phyloP scores from a whole-genome alignment of 2,113 vertebrate genomes.

The Seriola dumerili region DNA sequence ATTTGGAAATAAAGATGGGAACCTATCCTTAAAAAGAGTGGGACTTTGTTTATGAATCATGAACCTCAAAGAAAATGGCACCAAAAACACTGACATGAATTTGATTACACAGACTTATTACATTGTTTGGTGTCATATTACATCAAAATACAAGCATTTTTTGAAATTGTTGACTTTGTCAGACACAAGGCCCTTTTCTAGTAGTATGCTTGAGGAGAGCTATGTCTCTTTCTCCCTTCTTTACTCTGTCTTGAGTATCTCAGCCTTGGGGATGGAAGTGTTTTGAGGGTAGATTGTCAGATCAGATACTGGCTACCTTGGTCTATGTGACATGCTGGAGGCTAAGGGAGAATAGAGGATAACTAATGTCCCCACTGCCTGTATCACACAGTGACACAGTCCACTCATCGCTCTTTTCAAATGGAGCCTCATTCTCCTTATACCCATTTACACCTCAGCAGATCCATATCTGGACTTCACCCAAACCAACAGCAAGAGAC shows the following conservation, averaged over 20 bases:
- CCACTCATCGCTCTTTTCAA: constrained; percentile 67
- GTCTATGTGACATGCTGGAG: constrained; percentile 74
- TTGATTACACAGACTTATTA: constrained; percentile 50
- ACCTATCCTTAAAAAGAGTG: constrained; percentile 14
- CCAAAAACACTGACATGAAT: constrained; percentile 28
- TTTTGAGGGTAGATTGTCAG: constrained; percentile 79
- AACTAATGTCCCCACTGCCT: constrained; percentile 68
- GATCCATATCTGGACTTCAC: constrained; percentile 77
- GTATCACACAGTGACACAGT: constrained; percentile 59
- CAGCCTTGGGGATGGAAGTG: constrained; percentile 71
- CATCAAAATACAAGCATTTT: constrained; percentile 57
- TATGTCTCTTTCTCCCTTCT: constrained; percentile 51
- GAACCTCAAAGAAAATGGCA: constrained; percentile 40
- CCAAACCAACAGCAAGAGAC: constrained; percentile 61
- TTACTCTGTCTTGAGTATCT: constrained; percentile 55
- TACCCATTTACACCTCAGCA: constrained; percentile 70
- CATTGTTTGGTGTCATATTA: constrained; percentile 49
- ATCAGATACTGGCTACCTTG: constrained; percentile 72
- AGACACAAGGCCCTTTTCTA: constrained; percentile 48
- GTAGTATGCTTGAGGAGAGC: constrained; percentile 45
- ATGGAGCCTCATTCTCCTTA: constrained; percentile 56
- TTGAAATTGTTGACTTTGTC: constrained; percentile 46
- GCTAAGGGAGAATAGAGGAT: constrained; percentile 66
- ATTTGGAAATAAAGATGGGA: constrained; percentile 3
- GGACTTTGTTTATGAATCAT: constrained; percentile 30